Conservation (phyloP, 2,888 invertebrate species). For the Meandrusa payeni region DNA sequence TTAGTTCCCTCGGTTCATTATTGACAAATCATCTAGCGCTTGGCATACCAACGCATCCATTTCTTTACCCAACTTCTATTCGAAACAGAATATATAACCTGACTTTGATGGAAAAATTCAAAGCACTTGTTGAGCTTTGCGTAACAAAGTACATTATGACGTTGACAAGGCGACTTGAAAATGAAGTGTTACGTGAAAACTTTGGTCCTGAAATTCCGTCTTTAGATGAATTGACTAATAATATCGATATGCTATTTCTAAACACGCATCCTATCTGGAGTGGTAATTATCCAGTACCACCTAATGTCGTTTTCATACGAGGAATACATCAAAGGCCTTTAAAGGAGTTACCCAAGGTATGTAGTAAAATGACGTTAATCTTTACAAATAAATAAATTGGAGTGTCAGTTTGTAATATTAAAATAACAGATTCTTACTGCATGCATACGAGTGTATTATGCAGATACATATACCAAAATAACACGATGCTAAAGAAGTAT, state of each 20-base stretch:
- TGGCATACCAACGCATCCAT: conserved; percentile 40
- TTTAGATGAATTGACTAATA: conserved; percentile 35
- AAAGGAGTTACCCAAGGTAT: conserved; percentile 51
- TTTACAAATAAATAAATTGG: too few species aligned
- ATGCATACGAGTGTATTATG: too few species aligned
- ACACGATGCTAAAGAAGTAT: too few species aligned
- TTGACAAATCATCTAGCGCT: conserved; percentile 30
- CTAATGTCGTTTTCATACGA: conserved; percentile 54
- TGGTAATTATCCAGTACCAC: conserved; percentile 51
- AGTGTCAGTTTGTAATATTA: too few species aligned
- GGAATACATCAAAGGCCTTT: conserved; percentile 50
- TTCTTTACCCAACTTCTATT: conserved; percentile 32
- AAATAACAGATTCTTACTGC: too few species aligned
- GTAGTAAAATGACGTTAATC: too few species aligned
- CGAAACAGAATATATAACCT: conserved; percentile 33
- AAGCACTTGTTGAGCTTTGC: conserved; percentile 19
- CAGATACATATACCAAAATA: too few species aligned
- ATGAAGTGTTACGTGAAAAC: conserved; percentile 28
- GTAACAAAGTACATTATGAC: conserved; percentile 6
- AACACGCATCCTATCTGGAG: conserved; percentile 56
- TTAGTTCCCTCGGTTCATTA: conserved; percentile 42
- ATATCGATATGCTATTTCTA: conserved; percentile 54
- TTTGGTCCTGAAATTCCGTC: conserved; percentile 38
- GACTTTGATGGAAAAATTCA: conserved; percentile 31
- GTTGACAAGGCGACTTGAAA: conserved; percentile 24